These are phyloP conservation scores for Pammene aurita DNA, from an alignment of 2,888 invertebrate genomes.

Conservation along the genomic window DNA sequence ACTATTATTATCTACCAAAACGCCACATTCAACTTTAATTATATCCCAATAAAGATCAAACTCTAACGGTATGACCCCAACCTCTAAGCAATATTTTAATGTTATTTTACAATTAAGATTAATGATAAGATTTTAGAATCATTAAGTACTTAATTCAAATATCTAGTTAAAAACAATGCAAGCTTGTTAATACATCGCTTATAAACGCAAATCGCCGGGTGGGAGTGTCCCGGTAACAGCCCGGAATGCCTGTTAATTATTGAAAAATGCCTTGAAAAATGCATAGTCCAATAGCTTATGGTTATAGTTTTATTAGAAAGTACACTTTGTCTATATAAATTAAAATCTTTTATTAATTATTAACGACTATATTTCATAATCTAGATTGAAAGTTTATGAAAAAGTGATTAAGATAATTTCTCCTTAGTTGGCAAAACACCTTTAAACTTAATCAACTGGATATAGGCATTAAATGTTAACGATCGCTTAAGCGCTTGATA, in stretches of 20 bases:
- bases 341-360: not conserved
- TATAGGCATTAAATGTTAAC: conserved; percentile 33
- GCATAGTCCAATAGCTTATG: not conserved
- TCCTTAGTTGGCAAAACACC: not conserved
- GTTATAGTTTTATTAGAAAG: conserved; percentile 30
- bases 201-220: conserved; percentile 70
- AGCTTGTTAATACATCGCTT: conserved; percentile 69
- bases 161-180: conserved; percentile 74
- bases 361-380: not conserved
- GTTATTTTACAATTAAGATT: conserved; percentile 83
- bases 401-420: not conserved
- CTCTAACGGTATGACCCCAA: conserved; percentile 54
- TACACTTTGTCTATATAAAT: not conserved
- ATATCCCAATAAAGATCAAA: conserved; percentile 56
- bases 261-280: conserved; percentile 44
- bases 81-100: conserved; percentile 78
- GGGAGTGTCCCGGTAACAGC: conserved; percentile 57
- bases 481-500: conserved; percentile 25
- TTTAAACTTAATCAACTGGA: not conserved
- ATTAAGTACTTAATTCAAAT: conserved; percentile 82
- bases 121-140: conserved; percentile 80
- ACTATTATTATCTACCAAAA: conserved; percentile 65
- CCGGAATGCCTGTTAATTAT: conserved; percentile 48
- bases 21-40: conserved; percentile 62
- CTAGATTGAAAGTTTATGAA: conserved; percentile 5